phyloP scores from a whole-genome alignment of 2,888 invertebrate genomes.

The Spodoptera picta region DNA sequence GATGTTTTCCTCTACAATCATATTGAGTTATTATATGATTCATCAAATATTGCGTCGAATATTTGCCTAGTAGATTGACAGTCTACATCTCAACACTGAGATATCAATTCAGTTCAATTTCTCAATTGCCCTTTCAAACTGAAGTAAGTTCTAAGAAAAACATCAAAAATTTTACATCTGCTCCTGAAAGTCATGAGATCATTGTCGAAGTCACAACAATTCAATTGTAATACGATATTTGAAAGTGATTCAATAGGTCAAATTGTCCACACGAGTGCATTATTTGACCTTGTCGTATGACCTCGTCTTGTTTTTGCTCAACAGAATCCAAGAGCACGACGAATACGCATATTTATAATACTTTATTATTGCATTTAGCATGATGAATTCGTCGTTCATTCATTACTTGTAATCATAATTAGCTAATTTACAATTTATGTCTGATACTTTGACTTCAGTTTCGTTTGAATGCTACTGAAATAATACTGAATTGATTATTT shows the following conservation, averaged over 20 bases:
- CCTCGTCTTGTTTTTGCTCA: slow-evolving; percentile 74
- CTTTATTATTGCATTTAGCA: slow-evolving; percentile 24
- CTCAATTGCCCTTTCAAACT: no score
- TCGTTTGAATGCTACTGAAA: neutral
- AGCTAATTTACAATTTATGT: slow-evolving; percentile 1
- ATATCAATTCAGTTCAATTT: no score
- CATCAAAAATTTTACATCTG: neutral
- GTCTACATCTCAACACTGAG: no score
- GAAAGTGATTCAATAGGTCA: slow-evolving; percentile 50
- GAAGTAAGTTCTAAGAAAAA: neutral
- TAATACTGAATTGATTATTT: neutral
- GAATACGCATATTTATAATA: slow-evolving; percentile 55
- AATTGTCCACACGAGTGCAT: slow-evolving; percentile 64
- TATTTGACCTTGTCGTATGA: slow-evolving; percentile 64
- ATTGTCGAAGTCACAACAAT: slow-evolving; percentile 13
- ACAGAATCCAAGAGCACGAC: slow-evolving; percentile 65
- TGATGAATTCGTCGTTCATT: slow-evolving; percentile 13
- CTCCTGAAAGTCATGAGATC: slow-evolving; percentile 17
- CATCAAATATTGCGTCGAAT: no score
- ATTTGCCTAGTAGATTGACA: no score
- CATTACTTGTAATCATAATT: neutral
- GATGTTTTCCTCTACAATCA: no score
- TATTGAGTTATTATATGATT: no score
- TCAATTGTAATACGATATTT: slow-evolving; percentile 38
- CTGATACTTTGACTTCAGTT: neutral